Conservation (phyloP, 2,113 vertebrate species). For the Pimephales promelas region DNA sequence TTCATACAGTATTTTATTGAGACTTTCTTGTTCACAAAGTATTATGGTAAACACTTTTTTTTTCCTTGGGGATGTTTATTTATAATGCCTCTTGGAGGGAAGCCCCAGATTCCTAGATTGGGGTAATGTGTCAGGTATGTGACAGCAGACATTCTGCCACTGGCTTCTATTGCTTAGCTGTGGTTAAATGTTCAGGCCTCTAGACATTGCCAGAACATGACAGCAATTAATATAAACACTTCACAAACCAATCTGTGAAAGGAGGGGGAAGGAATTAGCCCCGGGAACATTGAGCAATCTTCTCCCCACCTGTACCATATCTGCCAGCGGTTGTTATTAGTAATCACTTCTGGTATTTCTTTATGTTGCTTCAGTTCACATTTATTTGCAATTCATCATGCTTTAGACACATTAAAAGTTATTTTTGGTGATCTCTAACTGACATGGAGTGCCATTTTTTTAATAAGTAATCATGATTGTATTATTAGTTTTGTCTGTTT, state of each 20-base stretch:
- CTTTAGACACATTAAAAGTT: slow-evolving; percentile 23
- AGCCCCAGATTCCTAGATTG: slow-evolving; percentile 54
- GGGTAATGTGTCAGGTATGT: slow-evolving; percentile 41
- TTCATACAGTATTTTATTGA: neutral
- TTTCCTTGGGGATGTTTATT: neutral
- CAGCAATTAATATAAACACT: slow-evolving; percentile 56
- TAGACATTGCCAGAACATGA: slow-evolving; percentile 57
- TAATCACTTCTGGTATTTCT: slow-evolving; percentile 53
- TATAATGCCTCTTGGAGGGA: slow-evolving; percentile 34
- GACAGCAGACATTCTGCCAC: slow-evolving; percentile 38
- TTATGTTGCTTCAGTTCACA: slow-evolving; percentile 30
- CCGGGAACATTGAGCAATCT: slow-evolving; percentile 61
- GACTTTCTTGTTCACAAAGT: neutral
- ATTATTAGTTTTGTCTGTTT: neutral
- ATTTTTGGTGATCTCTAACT: neutral
- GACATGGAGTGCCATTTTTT: neutral
- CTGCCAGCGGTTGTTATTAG: slow-evolving; percentile 43
- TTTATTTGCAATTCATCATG: slow-evolving; percentile 62
- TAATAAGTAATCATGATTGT: neutral
- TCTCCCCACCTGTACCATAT: slow-evolving; percentile 55
- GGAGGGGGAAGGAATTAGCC: slow-evolving; percentile 48
- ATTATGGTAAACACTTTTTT: slow-evolving; percentile 7
- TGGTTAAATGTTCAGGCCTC: slow-evolving; percentile 44
- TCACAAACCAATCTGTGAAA: slow-evolving; percentile 47
- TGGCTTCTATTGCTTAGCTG: slow-evolving; percentile 49